Base-by-base conservation (phyloP, 1,140 invertebrate species). In the Leptopilina boulardi region DNA sequence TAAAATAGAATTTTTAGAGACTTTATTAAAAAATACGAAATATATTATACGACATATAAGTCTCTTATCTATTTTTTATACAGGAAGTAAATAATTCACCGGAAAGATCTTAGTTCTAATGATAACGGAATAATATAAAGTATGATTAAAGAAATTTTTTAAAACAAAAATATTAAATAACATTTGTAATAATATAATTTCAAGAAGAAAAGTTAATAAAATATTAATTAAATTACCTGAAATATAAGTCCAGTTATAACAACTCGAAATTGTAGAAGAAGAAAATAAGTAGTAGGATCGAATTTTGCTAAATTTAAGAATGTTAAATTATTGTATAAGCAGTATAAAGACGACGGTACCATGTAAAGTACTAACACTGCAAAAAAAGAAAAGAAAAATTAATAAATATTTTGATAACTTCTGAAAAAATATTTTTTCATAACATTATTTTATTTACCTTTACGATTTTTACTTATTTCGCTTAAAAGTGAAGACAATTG, bases 281-380 rank as follows among this genome's bases (percentile, higher is more conserved):
- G 91, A 89, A 96, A 98, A 87, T 99, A 99, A 9, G 97, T 98
- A 9, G 98, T 98, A 6, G 98, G 97, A 89, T 99, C 98, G 92
- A 98, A 99, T 23, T 93, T 93, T 19, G 95, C 94, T 78, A 99
- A 91, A 92, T 98, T 99, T 21, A 96, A 93, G 91, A 98, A 99
- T 11, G 97, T 94, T 82, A 99, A 92, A 91, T 99, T 99, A 88
- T 99, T 99, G 91, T 99, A 99, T 3, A 99, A 91, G 87, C 97
- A 98, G 88, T 99, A 99, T 34, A 99, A 91, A 82, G 96, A 93
- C 6, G 97, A 95, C 56, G 98, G 98, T 74, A 99, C 93, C 91
- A 98, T 96, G 86, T 99, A 99, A 19, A 97, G 87, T n/a, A 93
- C 80, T 76, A 98, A 89, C 9, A 98, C 94, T 94, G 88, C n/a